Base-by-base conservation (phyloP, 1,140 invertebrate species). In the Ganaspis sp. region DNA sequence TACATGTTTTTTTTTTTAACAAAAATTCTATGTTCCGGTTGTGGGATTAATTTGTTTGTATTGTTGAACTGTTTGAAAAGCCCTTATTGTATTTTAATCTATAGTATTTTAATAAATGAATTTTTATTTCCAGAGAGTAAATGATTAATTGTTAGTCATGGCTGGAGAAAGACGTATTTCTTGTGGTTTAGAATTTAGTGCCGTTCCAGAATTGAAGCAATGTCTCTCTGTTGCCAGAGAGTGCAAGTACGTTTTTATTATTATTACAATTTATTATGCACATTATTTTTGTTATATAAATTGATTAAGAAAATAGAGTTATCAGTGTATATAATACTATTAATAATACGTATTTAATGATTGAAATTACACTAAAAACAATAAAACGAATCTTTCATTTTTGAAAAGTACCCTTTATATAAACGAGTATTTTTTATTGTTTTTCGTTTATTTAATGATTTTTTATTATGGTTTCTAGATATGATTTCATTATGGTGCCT, bases 401-500 rank as follows among this genome's bases (percentile, higher is more conserved):
- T 74, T 38, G 4, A 58, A 40, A n/a, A n/a, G n/a, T n/a, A n/a
- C n/a, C n/a, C n/a, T n/a, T n/a, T 58, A 29, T 34, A 34, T 23
- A 40, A 54, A 34, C 69, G 12, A 72, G 49, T 76, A 26, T n/a
- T 6, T 69, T 34, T 21, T 54, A 17, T 58, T 70, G 15, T 34
- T 11, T 53, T 69, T 8, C 4, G 17, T 21, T 17, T 21, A 0
- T 64, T 19, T 11, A 21, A 9, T 38, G 5, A 26, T n/a, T 15
- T 38, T n/a, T 75, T 77, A 38, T 77, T 70, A 81, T 80, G n/a
- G n/a, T 17, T 45, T 9, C 19, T 70, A 95, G 94, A 74, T 95
- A 92, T 92, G 92, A 94, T 72, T 95, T 94, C 90, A 87, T 94
- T 38, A 92, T 93, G 69, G 80, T 92, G 17, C 94, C 94, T 19